phyloP scores from a whole-genome alignment of 2,113 vertebrate species.

The Platysteira castanea region DNA sequence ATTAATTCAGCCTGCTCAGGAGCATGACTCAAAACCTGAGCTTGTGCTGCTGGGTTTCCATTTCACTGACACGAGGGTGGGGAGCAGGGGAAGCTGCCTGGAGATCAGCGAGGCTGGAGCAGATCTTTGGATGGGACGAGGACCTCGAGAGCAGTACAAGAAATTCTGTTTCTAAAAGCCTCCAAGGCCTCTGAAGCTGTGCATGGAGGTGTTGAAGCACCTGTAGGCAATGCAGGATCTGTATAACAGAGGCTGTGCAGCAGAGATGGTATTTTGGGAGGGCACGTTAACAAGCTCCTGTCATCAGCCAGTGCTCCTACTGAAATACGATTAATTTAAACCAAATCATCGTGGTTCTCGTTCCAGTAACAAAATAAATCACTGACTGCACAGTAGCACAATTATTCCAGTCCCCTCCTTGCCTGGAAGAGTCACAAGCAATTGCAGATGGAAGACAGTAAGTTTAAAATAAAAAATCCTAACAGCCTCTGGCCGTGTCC shows the following conservation, averaged over 20 bases:
- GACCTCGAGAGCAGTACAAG: neutral
- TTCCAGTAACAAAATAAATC: conserved; percentile 1
- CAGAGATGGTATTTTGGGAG: neutral
- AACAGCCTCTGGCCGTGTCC: neutral
- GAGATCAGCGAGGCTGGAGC: neutral
- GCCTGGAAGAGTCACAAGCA: neutral
- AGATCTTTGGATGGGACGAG: neutral
- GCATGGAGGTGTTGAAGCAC: neutral
- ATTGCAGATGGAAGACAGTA: conserved; percentile 20
- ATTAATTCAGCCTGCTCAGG: neutral
- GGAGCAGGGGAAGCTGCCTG: neutral
- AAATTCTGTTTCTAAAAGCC: neutral
- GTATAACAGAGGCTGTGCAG: neutral
- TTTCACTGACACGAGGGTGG: neutral
- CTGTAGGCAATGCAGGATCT: neutral
- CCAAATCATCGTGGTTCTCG: neutral
- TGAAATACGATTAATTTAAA: neutral
- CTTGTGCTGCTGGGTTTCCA: neutral
- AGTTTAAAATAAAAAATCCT: neutral
- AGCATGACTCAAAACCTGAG: neutral
- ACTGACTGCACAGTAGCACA: neutral
- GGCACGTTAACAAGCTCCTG: neutral
- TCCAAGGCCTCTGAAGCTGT: neutral
- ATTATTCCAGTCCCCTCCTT: neutral
- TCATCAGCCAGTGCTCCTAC: neutral